phyloP scores from a whole-genome alignment of 2,113 vertebrate genomes.

The Campylomormyrus tamandua region DNA sequence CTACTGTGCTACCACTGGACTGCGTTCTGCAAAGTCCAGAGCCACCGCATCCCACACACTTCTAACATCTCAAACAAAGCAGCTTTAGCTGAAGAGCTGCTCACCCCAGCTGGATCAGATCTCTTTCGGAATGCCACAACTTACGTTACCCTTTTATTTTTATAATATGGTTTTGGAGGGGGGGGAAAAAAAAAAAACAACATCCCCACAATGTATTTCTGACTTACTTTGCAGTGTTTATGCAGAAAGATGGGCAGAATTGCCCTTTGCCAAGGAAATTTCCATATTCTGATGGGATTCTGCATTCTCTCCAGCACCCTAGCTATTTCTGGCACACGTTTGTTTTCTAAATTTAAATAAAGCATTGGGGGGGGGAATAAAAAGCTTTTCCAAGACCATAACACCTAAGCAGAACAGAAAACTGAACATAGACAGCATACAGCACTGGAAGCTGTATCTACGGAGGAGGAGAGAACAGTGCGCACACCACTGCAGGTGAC shows the following conservation, averaged over 20 bases:
- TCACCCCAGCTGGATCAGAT: neutral
- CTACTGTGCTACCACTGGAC: neutral
- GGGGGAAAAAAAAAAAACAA: neutral
- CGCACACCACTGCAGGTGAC: neutral
- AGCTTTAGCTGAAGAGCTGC: neutral
- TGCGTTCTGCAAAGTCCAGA: neutral
- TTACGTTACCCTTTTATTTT: slow-evolving; percentile 5
- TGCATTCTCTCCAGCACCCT: neutral
- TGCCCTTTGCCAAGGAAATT: neutral
- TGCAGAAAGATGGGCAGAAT: neutral
- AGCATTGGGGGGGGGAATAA: neutral
- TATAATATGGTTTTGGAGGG: neutral
- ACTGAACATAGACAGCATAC: neutral
- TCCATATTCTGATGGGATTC: neutral
- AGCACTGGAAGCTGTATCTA: neutral
- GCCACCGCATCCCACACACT: neutral
- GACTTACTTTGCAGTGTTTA: neutral
- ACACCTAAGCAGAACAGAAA: neutral
- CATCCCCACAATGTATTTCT: neutral
- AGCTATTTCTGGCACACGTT: neutral
- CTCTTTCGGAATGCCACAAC: neutral
- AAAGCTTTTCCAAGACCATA: neutral
- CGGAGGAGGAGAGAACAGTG: neutral
- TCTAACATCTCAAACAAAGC: neutral
- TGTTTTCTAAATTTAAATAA: neutral